Base-by-base conservation (phyloP, 2,797 vertebrate species). In the Myotis planiceps region DNA sequence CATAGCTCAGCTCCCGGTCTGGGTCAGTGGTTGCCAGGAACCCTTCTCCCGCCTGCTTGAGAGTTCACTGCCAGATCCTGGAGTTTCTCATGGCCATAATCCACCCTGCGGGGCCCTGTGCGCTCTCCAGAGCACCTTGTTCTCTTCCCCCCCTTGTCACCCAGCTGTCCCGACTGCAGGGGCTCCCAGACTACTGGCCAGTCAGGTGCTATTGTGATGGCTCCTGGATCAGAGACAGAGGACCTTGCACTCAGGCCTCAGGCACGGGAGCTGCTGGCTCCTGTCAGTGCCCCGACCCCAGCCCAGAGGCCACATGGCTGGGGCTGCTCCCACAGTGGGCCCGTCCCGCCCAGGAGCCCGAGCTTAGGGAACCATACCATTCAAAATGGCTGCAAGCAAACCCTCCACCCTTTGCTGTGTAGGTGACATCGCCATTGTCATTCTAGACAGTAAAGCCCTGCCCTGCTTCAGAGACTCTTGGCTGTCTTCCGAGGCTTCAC, bases 221-320 rank as follows among this genome's bases (percentile, higher is more conserved):
- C 89, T 47, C 29, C 74, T 45, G 60, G 49, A 34, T n/a, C 25
- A 9, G 89, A 88, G 37, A 4, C 14, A 19, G 29, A 63, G 34
- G 34, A 3, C 80, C 49, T 51, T 25, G 5, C 9, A 1, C 37
- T 42, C 29, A 25, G 58, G 79, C 51, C 25, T 9, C 29, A 29
- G 25, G 55, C 3, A 0, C 4, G 2, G 9, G 21, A 29, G 47
- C 32, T 49, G 4, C 37, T 74, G 27, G 29, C 12, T 68, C 32
- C 25, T 71, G 65, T n/a, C 53, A 4, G n/a, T 27, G 12, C 12
- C n/a, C 15, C 9, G 3, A 5, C 9, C 16, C 1, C 4, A 37
- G n/a, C 32, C 27, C 49, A 3, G 65, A 45, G 25, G 1, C 0
- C 4, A 5, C 5, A 0, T 0, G 14, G 37, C n/a, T 42, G 42